phyloP scores from a whole-genome alignment of 2,113 vertebrate species.

The Engystomops pustulosus region DNA sequence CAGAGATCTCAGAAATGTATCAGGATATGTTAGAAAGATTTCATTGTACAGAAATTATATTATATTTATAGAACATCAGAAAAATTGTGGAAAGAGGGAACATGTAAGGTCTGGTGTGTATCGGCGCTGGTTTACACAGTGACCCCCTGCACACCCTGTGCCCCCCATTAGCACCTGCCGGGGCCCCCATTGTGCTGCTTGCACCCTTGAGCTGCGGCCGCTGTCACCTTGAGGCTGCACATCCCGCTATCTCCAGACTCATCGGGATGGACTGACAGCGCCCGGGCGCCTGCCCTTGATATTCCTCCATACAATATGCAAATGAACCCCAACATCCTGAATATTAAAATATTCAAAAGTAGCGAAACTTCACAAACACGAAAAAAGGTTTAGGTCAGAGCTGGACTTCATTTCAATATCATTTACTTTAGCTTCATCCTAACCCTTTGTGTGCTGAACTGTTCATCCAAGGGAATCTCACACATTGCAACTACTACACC shows the following conservation, averaged over 20 bases:
- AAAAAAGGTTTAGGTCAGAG: conserved; percentile 20
- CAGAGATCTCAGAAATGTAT: too few species aligned
- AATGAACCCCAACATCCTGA: conserved; percentile 9
- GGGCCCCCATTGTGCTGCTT: neutral
- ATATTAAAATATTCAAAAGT: conserved; percentile 38
- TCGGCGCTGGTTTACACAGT: too few species aligned
- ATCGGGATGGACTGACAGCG: neutral
- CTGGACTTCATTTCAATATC: neutral
- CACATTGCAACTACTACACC: too few species aligned
- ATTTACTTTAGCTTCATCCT: neutral
- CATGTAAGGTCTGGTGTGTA: too few species aligned
- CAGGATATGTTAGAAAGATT: too few species aligned
- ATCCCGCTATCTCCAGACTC: neutral
- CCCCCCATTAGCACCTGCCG: neutral
- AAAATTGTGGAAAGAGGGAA: too few species aligned
- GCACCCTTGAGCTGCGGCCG: neutral
- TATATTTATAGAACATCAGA: too few species aligned
- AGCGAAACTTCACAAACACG: neutral
- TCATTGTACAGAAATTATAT: too few species aligned
- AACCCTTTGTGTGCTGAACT: neutral
- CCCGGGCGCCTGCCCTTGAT: conserved; percentile 26
- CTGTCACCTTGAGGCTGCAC: neutral
- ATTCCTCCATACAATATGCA: conserved; percentile 15
- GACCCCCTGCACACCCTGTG: neutral
- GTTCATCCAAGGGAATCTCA: too few species aligned